phyloP scores from a whole-genome alignment of 2,888 invertebrate species.

The Xylophagus ater region DNA sequence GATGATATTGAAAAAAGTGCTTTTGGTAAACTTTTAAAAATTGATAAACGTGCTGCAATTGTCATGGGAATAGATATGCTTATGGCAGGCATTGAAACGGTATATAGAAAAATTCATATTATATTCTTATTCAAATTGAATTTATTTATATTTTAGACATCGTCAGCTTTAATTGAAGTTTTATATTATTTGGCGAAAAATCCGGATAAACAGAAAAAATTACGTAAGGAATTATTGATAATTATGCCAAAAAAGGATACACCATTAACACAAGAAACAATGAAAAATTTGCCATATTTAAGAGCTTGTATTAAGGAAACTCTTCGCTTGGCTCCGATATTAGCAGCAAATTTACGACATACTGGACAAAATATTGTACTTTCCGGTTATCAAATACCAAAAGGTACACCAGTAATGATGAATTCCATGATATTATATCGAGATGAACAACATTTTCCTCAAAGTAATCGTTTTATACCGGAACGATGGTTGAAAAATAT shows the following conservation, averaged over 20 bases:
- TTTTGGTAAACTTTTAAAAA: slow-evolving; percentile 41
- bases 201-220: slow-evolving; percentile 50
- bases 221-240: slow-evolving; percentile 46
- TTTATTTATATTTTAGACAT: slow-evolving; percentile 30
- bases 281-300: slow-evolving; percentile 46
- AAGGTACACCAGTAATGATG: slow-evolving; percentile 58
- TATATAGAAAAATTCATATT: slow-evolving; percentile 11
- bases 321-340: slow-evolving; percentile 48
- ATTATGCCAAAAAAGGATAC: slow-evolving; percentile 33
- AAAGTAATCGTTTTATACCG: slow-evolving; percentile 42
- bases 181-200: slow-evolving; percentile 52
- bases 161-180: slow-evolving; percentile 38
- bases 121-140: slow-evolving; percentile 1
- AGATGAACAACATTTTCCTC: slow-evolving; percentile 49
- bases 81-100: slow-evolving; percentile 24
- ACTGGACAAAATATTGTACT: slow-evolving; percentile 46
- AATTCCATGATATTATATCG: slow-evolving; percentile 56
- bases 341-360: slow-evolving; percentile 45
- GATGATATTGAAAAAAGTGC: slow-evolving; percentile 35
- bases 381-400: slow-evolving; percentile 49
- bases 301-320: slow-evolving; percentile 62
- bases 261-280: slow-evolving; percentile 33
- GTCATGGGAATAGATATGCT: slow-evolving; percentile 24
- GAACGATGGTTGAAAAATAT: slow-evolving; percentile 56
- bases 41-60: slow-evolving; percentile 22